Evolutionary conservation across 2,113 vertebrate genomes (phyloP).

Genomic region (Zonotrichia leucophrys): DNA sequence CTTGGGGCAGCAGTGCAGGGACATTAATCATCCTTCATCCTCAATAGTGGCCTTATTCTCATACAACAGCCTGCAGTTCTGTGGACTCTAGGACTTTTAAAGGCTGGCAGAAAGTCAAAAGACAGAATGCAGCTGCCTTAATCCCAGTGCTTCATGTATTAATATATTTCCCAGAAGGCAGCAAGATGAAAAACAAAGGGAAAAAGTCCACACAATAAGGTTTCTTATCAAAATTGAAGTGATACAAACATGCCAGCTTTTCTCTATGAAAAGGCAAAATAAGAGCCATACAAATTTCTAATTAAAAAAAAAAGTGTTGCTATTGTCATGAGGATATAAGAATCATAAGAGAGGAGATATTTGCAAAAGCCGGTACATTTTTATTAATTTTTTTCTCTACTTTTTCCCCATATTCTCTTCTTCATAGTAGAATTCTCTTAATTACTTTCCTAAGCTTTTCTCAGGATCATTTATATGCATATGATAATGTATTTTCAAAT

Average conservation of each 20-base stretch:
- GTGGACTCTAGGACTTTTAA: background rate
- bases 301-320: background rate
- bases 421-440: background rate
- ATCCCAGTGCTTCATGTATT: background rate
- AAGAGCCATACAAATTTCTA: background rate
- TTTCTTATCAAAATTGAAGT: background rate
- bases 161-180: background rate
- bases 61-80: slow-evolving; percentile 1
- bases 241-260: background rate
- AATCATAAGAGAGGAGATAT: background rate
- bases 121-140: background rate
- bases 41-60: slow-evolving; percentile 9
- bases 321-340: background rate
- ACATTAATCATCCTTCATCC: slow-evolving; percentile 35
- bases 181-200: background rate
- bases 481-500: background rate
- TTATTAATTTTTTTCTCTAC: background rate
- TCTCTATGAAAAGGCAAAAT: background rate
- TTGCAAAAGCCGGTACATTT: background rate
- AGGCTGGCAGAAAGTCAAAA: slow-evolving; percentile 13
- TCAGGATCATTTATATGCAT: background rate
- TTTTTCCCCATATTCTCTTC: background rate
- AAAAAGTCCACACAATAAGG: background rate
- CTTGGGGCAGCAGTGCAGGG: background rate
- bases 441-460: background rate